Base-by-base conservation (phyloP, 2,888 invertebrate genomes). In the Morpho achilles region DNA sequence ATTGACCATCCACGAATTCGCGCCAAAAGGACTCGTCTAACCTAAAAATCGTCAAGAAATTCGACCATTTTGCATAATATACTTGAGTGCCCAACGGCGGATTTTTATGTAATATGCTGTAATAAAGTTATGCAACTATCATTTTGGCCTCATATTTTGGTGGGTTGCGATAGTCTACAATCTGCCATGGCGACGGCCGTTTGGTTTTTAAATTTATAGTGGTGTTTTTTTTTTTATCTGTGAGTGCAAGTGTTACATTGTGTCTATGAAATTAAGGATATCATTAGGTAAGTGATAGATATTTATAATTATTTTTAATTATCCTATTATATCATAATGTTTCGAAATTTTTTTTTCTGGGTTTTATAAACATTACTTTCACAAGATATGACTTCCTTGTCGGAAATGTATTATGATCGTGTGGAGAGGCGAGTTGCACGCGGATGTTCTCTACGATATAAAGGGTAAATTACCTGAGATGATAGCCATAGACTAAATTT, bases 21-120 rank as follows among this genome's bases (percentile, higher is more conserved):
- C 69, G 68, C 69, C 56, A 66, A 56, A 71, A 75, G 74, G 74
- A 75, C 76, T 75, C 73, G 67, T 66, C 73, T 76, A 80, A 75
- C 78, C 79, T 72, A 79, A 77, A 84, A 82, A 75, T 74, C 75
- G 65, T 62, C 71, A 64, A 73, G 72, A 73, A 72, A 74, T 70
- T 66, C 71, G 71, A 66, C 66, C 69, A 65, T 68, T 76, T 80
- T 79, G 79, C 80, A 79, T 78, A 80, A 79, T 73, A 77, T 66
- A 71, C 67, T 67, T 66, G 64, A 65, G 74, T 75, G 74, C 79
- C 85, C 79, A 75, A 67, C 80, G 81, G 84, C 83, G 68, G 16
- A 79, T 83, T 84, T 87, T 88, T 87, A 87, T 87, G 82, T 87
- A 88, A 88, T 82, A 82, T 77, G 73, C 76, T 78, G 86, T 83